Evolutionary conservation across 2,797 vertebrate genomes (phyloP).

Genomic region (Semaprochilodus insignis): DNA sequence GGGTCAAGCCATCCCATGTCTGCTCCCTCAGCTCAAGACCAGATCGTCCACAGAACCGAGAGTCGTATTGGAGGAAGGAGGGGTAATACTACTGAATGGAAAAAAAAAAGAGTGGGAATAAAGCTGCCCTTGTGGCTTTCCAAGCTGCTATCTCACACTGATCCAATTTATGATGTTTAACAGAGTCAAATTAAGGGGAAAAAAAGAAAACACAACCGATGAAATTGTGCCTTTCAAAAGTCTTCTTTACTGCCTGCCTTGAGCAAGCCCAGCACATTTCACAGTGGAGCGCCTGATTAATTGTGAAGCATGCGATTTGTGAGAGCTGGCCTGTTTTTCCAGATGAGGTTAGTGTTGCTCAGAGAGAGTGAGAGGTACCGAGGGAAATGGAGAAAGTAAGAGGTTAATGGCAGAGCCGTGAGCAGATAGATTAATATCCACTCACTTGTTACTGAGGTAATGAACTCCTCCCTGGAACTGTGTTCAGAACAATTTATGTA

Average conservation of each 20-base stretch:
- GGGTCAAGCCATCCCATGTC: slow-evolving; percentile 38
- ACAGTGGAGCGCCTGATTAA: slow-evolving; percentile 68
- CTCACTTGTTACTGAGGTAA: slow-evolving; percentile 73
- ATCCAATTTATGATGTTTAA: slow-evolving; percentile 77
- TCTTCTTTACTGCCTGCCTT: slow-evolving; percentile 63
- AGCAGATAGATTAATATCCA: slow-evolving; percentile 68
- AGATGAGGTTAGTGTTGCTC: slow-evolving; percentile 64
- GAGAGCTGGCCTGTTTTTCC: slow-evolving; percentile 64
- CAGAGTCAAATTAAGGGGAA: slow-evolving; percentile 70
- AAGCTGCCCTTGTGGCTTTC: slow-evolving; percentile 74
- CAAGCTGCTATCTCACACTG: slow-evolving; percentile 69
- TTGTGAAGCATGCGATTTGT: slow-evolving; percentile 66
- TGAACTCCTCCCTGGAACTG: slow-evolving; percentile 72
- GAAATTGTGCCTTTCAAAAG: slow-evolving; percentile 66
- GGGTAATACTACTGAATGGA: slow-evolving; percentile 22
- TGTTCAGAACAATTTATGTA: slow-evolving; percentile 75
- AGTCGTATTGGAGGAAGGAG: slow-evolving; percentile 25
- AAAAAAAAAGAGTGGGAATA: slow-evolving; percentile 66
- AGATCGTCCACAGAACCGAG: slow-evolving; percentile 18
- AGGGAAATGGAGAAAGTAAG: slow-evolving; percentile 20
- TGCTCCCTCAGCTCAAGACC: slow-evolving; percentile 24
- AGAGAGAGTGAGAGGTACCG: slow-evolving; percentile 49
- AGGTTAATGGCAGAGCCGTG: slow-evolving; percentile 65
- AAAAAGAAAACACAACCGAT: slow-evolving; percentile 64
- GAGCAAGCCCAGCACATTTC: slow-evolving; percentile 56